Conservation (phyloP, 2,888 invertebrate species). For the Coelopa pilipes region DNA sequence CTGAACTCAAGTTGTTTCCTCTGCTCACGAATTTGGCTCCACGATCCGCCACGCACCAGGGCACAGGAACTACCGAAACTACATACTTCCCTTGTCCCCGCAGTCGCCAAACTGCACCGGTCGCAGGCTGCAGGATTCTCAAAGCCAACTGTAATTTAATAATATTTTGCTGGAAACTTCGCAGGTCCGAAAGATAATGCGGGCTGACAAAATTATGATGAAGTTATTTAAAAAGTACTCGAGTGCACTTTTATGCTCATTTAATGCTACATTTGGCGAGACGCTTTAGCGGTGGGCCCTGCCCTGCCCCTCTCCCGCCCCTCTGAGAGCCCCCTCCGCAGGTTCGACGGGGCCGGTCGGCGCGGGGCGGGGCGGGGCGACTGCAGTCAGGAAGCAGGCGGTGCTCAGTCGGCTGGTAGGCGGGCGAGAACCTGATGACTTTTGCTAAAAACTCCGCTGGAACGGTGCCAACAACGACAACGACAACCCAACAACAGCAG, state of each 20-base stretch:
- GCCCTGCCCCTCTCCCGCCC: background rate
- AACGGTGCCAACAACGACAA: conserved; percentile 26
- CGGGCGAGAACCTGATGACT: conserved; percentile 35
- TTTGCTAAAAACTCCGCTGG: conserved; percentile 32
- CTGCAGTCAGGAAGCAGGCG: background rate
- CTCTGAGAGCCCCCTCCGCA: too few relatives aligned
- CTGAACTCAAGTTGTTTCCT: background rate
- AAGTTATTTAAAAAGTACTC: conserved; percentile 43
- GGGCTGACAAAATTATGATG: conserved; percentile 42
- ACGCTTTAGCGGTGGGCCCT: background rate
- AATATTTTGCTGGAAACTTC: conserved; percentile 26
- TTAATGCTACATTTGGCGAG: conserved; percentile 32
- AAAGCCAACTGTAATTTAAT: conserved; percentile 17
- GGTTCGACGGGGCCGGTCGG: background rate
- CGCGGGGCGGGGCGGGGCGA: background rate
- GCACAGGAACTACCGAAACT: too few relatives aligned
- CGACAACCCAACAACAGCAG: background rate
- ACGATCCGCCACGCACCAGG: background rate
- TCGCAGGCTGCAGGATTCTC: too few relatives aligned
- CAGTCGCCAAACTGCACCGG: too few relatives aligned
- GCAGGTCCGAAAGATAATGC: conserved; percentile 33
- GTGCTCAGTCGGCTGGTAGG: background rate
- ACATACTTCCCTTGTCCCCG: background rate
- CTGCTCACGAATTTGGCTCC: background rate
- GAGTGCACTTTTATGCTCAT: conserved; percentile 39